Conservation (phyloP, 2,888 invertebrate species). For the Nomada ruficornis region DNA sequence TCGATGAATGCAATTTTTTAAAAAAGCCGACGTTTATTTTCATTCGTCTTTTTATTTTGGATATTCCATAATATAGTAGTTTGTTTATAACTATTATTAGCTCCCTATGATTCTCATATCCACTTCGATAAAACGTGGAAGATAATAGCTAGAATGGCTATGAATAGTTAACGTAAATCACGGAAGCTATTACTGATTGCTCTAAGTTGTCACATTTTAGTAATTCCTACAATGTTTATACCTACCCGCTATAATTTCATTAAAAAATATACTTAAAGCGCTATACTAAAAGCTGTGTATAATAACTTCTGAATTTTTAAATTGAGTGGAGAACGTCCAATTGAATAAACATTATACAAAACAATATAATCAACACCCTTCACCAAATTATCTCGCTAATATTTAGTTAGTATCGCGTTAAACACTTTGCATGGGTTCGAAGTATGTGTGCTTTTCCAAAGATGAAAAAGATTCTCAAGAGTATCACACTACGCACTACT, state of each 20-base stretch:
- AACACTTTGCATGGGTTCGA: neutral
- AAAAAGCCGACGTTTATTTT: constrained; percentile 7
- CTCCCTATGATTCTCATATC: too few species aligned
- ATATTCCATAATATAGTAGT: neutral
- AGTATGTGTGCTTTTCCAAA: neutral
- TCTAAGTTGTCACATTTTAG: neutral
- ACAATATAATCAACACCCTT: neutral
- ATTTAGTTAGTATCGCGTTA: neutral
- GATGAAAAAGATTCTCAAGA: neutral
- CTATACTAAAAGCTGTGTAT: too few species aligned
- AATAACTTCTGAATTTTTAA: too few species aligned
- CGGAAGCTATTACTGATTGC: neutral
- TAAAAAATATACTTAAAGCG: too few species aligned
- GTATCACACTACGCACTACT: constrained; percentile 14
- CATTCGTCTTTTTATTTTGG: constrained; percentile 1
- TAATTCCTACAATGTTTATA: constrained; percentile 13
- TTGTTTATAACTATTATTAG: too few species aligned
- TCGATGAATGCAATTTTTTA: neutral
- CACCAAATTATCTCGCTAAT: too few species aligned
- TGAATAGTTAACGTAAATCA: constrained; percentile 8
- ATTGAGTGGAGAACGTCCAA: too few species aligned
- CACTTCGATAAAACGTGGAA: constrained; percentile 1
- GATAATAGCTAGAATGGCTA: too few species aligned
- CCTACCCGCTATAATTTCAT: too few species aligned
- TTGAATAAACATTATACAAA: too few species aligned